Base-by-base conservation (phyloP, 2,888 invertebrate species). In the Mantis religiosa region DNA sequence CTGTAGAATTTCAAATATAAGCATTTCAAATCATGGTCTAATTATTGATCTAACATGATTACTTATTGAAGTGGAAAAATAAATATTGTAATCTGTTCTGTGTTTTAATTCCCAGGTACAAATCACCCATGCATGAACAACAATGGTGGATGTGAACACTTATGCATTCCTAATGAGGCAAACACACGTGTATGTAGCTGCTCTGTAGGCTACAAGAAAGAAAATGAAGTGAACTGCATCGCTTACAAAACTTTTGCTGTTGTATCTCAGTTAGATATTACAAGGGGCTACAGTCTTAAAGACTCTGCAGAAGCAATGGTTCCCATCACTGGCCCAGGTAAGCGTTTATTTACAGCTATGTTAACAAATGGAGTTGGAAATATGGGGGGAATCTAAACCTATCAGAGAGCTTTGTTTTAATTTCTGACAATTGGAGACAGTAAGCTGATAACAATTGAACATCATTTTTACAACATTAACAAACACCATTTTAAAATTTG, bases 121-220 rank as follows among this genome's bases (percentile, higher is more conserved):
- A 96, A 96, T 90, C 98, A 99, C 93, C 98, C 98, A 0, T 98
- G 99, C 92, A 94, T 96, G 84, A 95, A 94, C 54, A 96, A 95
- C 91, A 99, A 99, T 92, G 99, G 99, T 0, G 98, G 97, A 2
- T 99, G 99, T 93, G 97, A 97, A 90, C 99, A 99, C 91, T 95
- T 99, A 71, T 99, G 99, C 93, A 95, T 99, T 28, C 99, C 99
- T 0, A 95, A 96, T 12, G 96, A 96, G n/a, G 95, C 95, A 0
- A 96, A 96, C 0, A 95, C 96, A 0, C 94, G 97, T 83, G 95
- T 95, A 0, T 99, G 99, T 92, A 96, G 97, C 4, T 99, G 99
- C 92, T 97, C 98, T 54, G 95, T 98, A 85, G 99, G 99, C 0
- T 98, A 97, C 92, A 95, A 95, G 86, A 96, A 97, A 91, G 96